Evolutionary conservation across 2,797 vertebrate genomes (phyloP).

Genomic region (Oryzias dopingdopingensis): DNA sequence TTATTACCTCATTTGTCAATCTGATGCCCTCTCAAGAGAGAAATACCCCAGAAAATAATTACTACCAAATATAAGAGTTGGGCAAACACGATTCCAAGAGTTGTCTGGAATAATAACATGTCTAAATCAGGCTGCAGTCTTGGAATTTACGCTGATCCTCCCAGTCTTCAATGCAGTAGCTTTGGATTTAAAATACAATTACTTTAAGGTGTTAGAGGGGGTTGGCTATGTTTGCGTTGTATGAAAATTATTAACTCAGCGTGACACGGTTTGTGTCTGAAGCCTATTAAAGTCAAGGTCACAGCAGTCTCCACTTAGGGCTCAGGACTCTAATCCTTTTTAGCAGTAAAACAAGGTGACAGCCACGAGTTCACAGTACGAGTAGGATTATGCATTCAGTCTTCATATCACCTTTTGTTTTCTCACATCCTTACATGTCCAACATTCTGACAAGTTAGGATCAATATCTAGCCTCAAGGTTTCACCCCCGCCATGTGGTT

Average conservation of each 20-base stretch:
- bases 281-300: constrained; percentile 55
- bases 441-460: constrained; percentile 25
- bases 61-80: constrained; percentile 45
- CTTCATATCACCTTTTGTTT: constrained; percentile 32
- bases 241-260: constrained; percentile 40
- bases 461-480: constrained; percentile 23
- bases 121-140: constrained; percentile 27
- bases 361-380: constrained; percentile 36
- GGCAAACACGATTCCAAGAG: constrained; percentile 40
- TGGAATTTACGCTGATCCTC: constrained; percentile 31
- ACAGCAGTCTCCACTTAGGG: constrained; percentile 29
- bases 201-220: constrained; percentile 16
- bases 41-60: constrained; percentile 48
- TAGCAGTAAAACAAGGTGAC: constrained; percentile 35
- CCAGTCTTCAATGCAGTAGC: constrained; percentile 14
- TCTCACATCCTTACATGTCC: constrained; percentile 1
- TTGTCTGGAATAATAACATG: constrained; percentile 44
- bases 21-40: constrained; percentile 41
- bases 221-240: constrained; percentile 24
- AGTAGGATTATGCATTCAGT: constrained; percentile 30
- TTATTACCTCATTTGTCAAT: constrained; percentile 56
- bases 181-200: constrained; percentile 29
- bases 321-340: constrained; percentile 56
- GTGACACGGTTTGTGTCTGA: constrained; percentile 53
- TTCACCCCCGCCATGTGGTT: background rate